These are phyloP conservation scores for Recurvirostra avosetta DNA, from an alignment of 2,113 vertebrate species.

Conservation along the genomic window DNA sequence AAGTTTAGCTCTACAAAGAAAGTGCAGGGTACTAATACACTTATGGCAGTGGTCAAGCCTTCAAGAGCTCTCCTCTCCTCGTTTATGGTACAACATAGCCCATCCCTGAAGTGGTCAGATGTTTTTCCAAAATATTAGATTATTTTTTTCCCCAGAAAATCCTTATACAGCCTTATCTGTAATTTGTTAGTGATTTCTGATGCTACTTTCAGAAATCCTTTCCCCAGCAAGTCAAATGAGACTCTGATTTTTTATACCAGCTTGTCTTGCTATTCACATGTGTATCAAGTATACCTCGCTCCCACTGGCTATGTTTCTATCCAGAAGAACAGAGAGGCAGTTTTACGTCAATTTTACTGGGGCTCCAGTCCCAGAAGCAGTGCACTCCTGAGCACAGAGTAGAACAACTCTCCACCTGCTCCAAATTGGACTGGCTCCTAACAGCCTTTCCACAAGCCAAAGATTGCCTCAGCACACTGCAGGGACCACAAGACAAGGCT, in stretches of 20 bases:
- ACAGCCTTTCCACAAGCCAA: neutral
- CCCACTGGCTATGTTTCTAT: neutral
- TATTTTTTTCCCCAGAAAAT: neutral
- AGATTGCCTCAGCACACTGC: neutral
- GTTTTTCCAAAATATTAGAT: neutral
- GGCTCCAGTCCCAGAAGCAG: neutral
- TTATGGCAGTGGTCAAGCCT: neutral
- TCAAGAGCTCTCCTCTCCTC: neutral
- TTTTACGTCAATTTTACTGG: neutral
- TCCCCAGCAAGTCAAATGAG: fast-evolving
- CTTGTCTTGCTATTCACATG: neutral
- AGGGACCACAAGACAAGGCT: neutral
- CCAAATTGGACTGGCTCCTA: neutral
- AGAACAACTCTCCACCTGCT: neutral
- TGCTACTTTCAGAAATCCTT: neutral
- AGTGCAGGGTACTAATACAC: neutral
- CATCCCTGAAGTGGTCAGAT: neutral
- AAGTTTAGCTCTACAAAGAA: neutral
- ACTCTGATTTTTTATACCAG: neutral
- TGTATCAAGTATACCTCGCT: neutral
- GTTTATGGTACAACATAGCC: neutral
- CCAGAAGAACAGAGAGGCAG: neutral
- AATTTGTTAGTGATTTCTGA: neutral
- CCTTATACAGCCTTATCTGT: neutral
- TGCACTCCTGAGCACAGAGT: neutral